A percentile compares a stretch with the other conserved stretches of the same genome.
phyloP scores from a whole-genome alignment of 2,888 invertebrate genomes.

The Muscina levida region DNA sequence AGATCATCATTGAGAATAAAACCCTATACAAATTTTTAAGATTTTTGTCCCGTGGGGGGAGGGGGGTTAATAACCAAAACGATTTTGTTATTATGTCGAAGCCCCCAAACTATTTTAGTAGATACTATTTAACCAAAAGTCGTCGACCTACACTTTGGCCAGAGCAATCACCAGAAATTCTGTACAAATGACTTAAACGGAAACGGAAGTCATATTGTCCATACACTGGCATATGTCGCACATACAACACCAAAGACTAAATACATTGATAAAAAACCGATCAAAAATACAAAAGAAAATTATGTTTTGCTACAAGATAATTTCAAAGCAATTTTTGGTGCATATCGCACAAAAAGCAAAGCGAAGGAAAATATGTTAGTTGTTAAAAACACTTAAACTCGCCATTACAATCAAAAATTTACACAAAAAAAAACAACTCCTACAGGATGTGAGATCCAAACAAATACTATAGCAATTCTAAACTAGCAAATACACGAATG shows the following conservation, averaged over 20 bases:
- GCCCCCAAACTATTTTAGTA: no score
- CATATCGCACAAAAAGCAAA: constrained; percentile 17
- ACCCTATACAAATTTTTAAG: no score
- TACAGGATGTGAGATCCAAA: constrained; percentile 40
- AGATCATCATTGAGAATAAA: no score
- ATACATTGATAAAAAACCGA: background rate
- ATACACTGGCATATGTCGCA: constrained; percentile 27
- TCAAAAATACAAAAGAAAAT: constrained; percentile 41
- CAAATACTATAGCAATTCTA: background rate
- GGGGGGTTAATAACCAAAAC: no score
- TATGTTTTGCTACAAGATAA: background rate
- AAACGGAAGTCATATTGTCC: constrained; percentile 65
- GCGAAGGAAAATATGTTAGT: background rate
- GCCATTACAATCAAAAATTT: background rate
- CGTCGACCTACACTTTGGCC: no score
- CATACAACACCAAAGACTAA: constrained; percentile 7
- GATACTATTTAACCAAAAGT: no score
- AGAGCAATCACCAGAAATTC: no score
- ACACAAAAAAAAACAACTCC: constrained; percentile 13
- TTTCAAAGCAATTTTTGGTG: constrained; percentile 20
- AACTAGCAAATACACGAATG: background rate
- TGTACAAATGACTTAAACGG: constrained; percentile 34
- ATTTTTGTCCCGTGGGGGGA: no score
- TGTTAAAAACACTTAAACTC: constrained; percentile 71
- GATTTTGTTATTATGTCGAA: no score